These are phyloP conservation scores for Telmatherina bonti DNA, from an alignment of 2,797 vertebrate genomes.

Conservation along the genomic window DNA sequence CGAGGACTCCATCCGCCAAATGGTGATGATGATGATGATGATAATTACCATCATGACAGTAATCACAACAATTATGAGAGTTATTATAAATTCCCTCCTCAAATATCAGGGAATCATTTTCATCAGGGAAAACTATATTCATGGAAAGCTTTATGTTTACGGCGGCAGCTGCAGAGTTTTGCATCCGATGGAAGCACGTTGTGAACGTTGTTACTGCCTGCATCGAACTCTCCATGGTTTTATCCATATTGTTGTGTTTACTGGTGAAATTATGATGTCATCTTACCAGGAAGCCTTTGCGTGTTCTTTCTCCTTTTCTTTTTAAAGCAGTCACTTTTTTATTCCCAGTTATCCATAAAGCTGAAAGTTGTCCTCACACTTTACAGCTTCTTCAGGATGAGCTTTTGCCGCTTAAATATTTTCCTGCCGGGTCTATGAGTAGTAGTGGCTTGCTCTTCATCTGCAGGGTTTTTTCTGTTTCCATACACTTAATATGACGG, in stretches of 20 bases:
- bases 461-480: too few species aligned
- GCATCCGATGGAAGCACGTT: background rate
- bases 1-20: constrained; percentile 22
- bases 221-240: background rate
- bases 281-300: too few species aligned
- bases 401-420: too few species aligned
- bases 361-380: too few species aligned
- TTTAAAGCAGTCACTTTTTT: too few species aligned
- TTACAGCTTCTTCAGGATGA: too few species aligned
- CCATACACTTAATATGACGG: too few species aligned
- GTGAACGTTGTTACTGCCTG: background rate
- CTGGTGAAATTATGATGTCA: too few species aligned
- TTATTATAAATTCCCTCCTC: constrained; percentile 44
- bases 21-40: constrained; percentile 61
- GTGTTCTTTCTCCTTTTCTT: too few species aligned
- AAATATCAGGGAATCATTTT: constrained; percentile 27
- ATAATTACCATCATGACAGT: constrained; percentile 49
- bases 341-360: too few species aligned
- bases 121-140: background rate
- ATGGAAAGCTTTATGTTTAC: constrained; percentile 11
- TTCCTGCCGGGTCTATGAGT: too few species aligned
- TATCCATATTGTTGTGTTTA: background rate
- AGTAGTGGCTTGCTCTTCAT: too few species aligned
- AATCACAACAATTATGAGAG: constrained; percentile 54
- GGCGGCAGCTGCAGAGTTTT: constrained; percentile 1